phyloP scores from a whole-genome alignment of 2,888 invertebrate species.

The Lithosia quadra region DNA sequence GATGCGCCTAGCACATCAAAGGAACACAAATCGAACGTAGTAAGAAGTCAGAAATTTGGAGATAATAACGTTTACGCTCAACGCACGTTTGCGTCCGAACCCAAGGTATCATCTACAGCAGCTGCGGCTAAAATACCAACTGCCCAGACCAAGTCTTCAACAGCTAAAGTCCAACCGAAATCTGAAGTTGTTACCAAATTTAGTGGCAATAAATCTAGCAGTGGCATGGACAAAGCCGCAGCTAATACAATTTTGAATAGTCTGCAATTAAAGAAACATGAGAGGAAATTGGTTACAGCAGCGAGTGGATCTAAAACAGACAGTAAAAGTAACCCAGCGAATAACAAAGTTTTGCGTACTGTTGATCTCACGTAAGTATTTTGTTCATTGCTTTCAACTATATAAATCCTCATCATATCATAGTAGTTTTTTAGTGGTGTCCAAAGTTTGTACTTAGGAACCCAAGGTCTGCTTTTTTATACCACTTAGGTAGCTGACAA shows the following conservation, averaged over 20 bases:
- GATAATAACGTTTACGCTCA: slow-evolving; percentile 26
- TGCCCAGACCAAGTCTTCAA: background rate
- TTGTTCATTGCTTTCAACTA: background rate
- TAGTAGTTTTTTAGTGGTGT: too few species aligned
- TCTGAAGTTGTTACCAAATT: background rate
- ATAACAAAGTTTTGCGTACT: slow-evolving; percentile 10
- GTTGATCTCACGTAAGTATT: slow-evolving; percentile 44
- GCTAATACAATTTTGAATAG: background rate
- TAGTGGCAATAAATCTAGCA: background rate
- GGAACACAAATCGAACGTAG: background rate
- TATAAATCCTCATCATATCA: background rate
- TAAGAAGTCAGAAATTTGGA: slow-evolving; percentile 18
- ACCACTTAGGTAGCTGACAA: too few species aligned
- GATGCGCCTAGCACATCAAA: slow-evolving; percentile 18
- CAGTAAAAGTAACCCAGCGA: background rate
- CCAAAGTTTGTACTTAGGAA: too few species aligned
- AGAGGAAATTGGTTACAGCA: background rate
- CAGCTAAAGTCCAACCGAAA: background rate
- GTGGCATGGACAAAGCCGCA: background rate
- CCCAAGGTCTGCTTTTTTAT: too few species aligned
- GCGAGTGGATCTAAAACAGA: slow-evolving; percentile 12
- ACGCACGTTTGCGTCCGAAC: slow-evolving; percentile 12
- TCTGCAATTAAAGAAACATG: background rate
- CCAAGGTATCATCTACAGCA: background rate
- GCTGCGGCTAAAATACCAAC: background rate